These are phyloP conservation scores for Linnaemya tessellans DNA, from an alignment of 2,888 invertebrate species.

Conservation along the genomic window DNA sequence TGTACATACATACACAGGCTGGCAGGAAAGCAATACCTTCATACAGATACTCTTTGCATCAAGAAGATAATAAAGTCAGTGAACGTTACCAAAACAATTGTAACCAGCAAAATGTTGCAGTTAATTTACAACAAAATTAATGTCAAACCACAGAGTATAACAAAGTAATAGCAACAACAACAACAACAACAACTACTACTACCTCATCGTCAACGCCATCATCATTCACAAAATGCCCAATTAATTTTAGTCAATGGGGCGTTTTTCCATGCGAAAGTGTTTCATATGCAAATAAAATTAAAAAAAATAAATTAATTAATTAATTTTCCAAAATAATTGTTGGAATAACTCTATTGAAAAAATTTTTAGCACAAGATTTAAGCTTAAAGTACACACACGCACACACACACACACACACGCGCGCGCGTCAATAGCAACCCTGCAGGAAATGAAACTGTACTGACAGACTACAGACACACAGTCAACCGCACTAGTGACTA, in stretches of 20 bases:
- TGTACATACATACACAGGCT: background rate
- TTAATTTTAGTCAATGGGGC: constrained; percentile 65
- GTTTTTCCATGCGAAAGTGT: constrained; percentile 13
- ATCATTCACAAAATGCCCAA: constrained; percentile 61
- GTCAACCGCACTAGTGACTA: no score
- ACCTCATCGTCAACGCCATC: constrained; percentile 11
- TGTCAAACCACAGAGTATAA: constrained; percentile 55
- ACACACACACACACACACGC: background rate
- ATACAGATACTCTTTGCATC: constrained; percentile 30
- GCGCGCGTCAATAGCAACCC: no score
- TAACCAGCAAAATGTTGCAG: constrained; percentile 48
- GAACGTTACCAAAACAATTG: background rate
- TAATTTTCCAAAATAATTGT: background rate
- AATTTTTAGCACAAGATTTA: constrained; percentile 26
- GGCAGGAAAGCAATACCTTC: constrained; percentile 23
- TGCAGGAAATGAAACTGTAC: no score
- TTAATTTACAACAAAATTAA: constrained; percentile 66
- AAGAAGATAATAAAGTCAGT: constrained; percentile 38
- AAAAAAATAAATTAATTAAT: no score
- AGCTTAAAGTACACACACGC: background rate
- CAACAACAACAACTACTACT: constrained; percentile 40
- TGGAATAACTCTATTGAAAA: constrained; percentile 23
- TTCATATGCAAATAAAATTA: constrained; percentile 45
- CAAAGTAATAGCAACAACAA: constrained; percentile 33
- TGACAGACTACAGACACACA: no score